Conservation (phyloP, 2,888 invertebrate genomes). For the Acronicta alni region DNA sequence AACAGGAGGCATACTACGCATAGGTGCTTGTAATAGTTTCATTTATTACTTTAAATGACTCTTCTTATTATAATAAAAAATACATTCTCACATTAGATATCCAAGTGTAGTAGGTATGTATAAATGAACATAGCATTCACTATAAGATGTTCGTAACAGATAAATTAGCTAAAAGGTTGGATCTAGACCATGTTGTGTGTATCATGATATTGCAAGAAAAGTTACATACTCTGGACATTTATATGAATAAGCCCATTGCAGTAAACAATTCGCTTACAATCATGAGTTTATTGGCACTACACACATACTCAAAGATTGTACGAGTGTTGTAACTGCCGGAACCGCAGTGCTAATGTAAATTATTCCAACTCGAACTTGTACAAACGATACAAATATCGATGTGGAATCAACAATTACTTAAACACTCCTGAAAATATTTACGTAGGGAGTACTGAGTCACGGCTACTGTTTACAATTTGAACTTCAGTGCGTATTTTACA, state of each 20-base stretch:
- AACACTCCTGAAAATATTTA: constrained; percentile 37
- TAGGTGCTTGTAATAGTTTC: too few relatives aligned
- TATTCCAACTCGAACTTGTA: constrained; percentile 13
- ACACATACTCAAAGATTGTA: constrained; percentile 14
- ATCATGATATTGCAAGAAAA: too few relatives aligned
- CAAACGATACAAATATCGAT: constrained; percentile 32
- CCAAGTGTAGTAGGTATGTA: too few relatives aligned
- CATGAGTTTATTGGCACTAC: neutral
- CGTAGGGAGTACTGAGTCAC: constrained; percentile 32
- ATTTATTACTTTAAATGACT: too few relatives aligned
- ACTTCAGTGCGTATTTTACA: constrained; percentile 15
- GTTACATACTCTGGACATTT: too few relatives aligned
- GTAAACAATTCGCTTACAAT: neutral
- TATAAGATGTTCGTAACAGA: too few relatives aligned
- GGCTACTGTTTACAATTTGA: constrained; percentile 24
- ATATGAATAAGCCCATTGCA: neutral
- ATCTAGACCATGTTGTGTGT: too few relatives aligned
- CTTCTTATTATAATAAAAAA: too few relatives aligned
- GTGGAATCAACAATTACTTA: constrained; percentile 37
- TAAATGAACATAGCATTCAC: too few relatives aligned
- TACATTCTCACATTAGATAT: too few relatives aligned
- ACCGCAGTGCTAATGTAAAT: constrained; percentile 14
- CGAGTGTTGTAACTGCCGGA: constrained; percentile 15
- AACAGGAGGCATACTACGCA: too few relatives aligned
- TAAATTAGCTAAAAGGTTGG: too few relatives aligned